phyloP scores from a whole-genome alignment of 2,797 vertebrate species.

The Euthynnus affinis region DNA sequence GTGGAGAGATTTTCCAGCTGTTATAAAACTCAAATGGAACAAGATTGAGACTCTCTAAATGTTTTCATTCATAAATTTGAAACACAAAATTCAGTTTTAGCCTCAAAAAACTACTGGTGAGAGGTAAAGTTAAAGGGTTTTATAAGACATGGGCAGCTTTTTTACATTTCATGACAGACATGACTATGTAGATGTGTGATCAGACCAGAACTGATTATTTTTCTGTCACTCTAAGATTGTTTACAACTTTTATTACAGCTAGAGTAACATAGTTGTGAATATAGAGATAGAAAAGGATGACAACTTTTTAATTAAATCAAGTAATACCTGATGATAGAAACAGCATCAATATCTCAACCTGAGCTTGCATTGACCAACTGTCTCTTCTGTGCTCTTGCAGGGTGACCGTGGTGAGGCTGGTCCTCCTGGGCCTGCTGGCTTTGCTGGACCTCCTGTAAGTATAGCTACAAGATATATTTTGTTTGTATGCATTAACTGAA shows the following conservation, averaged over 20 bases:
- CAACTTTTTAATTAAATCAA: not conserved
- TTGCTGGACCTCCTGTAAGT: slow-evolving; percentile 98
- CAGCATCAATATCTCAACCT: not conserved
- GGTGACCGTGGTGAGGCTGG: slow-evolving; percentile 96
- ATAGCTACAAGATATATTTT: slow-evolving; percentile 2
- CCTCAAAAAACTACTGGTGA: not conserved
- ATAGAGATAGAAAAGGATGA: not conserved
- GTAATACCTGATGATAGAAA: not conserved
- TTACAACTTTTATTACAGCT: not conserved
- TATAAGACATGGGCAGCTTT: too few relatives aligned
- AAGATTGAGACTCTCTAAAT: not conserved
- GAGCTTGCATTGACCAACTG: not conserved
- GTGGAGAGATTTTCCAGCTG: not conserved
- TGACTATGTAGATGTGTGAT: not conserved
- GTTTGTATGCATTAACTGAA: not conserved
- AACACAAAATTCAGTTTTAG: not conserved
- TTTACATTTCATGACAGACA: too few relatives aligned
- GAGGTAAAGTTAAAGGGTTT: not conserved
- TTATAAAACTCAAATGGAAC: not conserved
- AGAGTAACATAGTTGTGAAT: not conserved
- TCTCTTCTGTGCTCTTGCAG: slow-evolving; percentile 74
- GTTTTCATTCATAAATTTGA: not conserved
- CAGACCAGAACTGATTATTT: not conserved
- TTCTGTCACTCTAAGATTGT: too few relatives aligned
- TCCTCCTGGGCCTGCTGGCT: slow-evolving; percentile 95